phyloP scores from a whole-genome alignment of 2,797 vertebrate genomes.

The Xiphorhynchus erythropygius region DNA sequence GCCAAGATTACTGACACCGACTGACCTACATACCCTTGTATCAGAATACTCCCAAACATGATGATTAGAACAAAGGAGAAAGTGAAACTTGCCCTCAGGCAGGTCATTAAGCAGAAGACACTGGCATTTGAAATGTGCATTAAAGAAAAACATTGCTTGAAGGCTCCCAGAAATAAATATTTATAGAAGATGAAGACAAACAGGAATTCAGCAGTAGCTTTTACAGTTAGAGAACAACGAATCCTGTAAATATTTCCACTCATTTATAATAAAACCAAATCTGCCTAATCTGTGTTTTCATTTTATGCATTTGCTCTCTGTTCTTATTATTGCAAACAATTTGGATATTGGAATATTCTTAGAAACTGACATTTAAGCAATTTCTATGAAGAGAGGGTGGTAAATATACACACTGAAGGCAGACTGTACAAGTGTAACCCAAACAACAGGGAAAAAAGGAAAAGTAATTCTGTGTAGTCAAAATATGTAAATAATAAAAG shows the following conservation, averaged over 20 bases:
- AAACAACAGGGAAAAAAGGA: background rate
- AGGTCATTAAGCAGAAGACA: background rate
- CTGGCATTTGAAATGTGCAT: background rate
- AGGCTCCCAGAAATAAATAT: background rate
- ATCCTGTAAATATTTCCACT: background rate
- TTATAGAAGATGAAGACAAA: background rate
- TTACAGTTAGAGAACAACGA: background rate
- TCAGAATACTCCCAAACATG: background rate
- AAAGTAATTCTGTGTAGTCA: background rate
- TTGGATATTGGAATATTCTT: background rate
- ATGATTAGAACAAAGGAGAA: background rate
- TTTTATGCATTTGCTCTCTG: background rate
- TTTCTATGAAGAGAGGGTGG: background rate
- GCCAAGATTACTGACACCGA: background rate
- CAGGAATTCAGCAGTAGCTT: background rate
- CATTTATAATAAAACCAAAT: background rate
- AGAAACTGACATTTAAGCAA: background rate
- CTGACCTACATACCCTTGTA: background rate
- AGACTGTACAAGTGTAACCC: background rate
- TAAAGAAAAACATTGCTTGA: background rate
- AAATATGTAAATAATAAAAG: background rate
- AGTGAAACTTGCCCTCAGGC: rapidly evolving
- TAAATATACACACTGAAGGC: background rate
- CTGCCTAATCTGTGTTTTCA: background rate
- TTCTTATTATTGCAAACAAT: background rate